Percentiles rank a stretch among this genome's conserved stretches.
These are phyloP conservation scores for Chironex yamaguchii DNA, from an alignment of 30 jellyfish, hydroid and myxozoan genomes.

Conservation along the genomic window DNA sequence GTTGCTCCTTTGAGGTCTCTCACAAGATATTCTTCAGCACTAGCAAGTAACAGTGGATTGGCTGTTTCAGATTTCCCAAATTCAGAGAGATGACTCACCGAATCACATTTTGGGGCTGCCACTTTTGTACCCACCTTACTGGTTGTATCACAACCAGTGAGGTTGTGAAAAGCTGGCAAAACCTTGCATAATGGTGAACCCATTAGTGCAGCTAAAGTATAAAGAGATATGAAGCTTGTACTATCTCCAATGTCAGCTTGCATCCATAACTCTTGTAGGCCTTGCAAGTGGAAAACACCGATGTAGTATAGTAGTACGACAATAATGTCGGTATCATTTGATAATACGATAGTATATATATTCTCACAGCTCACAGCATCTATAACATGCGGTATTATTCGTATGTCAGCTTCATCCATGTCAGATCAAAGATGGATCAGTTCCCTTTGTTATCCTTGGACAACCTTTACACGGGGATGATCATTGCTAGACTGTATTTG, in stretches of 20 bases:
- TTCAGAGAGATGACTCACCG: background rate
- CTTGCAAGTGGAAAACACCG: background rate
- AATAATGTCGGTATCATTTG: constrained; percentile 19
- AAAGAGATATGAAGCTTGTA: background rate
- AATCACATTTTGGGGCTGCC: constrained; percentile 13
- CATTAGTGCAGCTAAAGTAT: background rate
- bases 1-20: constrained; percentile 1
- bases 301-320: constrained; percentile 3
- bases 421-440: constrained; percentile 14
- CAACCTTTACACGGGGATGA: background rate
- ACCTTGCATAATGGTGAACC: background rate
- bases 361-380: constrained; percentile 8
- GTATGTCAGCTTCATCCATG: constrained; percentile 30
- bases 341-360: constrained; percentile 8
- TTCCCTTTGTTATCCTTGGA: background rate
- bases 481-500: background rate
- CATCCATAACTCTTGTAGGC: constrained; percentile 29
- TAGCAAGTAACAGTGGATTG: background rate
- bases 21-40: constrained; percentile 7
- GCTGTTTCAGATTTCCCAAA: background rate
- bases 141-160: constrained; percentile 24
- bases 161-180: constrained; percentile 22
- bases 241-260: constrained; percentile 11
- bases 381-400: constrained; percentile 40
- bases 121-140: constrained; percentile 11